These are phyloP conservation scores for Sinocyclocheilus anophthalmus DNA, from an alignment of 2,113 vertebrate genomes.

Conservation along the genomic window DNA sequence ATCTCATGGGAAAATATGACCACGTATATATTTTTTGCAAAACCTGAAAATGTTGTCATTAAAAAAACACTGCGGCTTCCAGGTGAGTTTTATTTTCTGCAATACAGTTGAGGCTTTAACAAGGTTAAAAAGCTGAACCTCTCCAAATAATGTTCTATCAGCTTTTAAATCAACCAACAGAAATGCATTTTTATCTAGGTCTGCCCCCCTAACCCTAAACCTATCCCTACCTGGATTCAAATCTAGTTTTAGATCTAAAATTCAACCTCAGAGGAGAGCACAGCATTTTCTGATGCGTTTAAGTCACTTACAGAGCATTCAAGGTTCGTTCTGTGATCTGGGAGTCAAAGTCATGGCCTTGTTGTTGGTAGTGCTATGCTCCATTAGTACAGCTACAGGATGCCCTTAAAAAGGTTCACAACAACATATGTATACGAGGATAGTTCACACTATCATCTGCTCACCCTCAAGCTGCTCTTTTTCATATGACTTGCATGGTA, in stretches of 20 bases:
- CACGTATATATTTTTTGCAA: too few relatives aligned
- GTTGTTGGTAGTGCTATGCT: conserved; percentile 2
- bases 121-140: not conserved
- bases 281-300: conserved; percentile 22
- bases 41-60: too few relatives aligned
- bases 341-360: conserved; percentile 5
- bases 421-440: not conserved
- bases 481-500: not conserved
- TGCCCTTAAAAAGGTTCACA: conserved; percentile 16
- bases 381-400: conserved; percentile 13
- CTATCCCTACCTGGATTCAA: not conserved
- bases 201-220: not conserved
- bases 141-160: not conserved
- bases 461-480: not conserved
- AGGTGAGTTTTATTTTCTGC: not conserved
- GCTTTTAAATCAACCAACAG: not conserved
- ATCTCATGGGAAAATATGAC: too few relatives aligned
- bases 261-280: conserved; percentile 3
- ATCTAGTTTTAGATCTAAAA: not conserved
- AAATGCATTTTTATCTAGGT: not conserved
- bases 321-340: conserved; percentile 21
- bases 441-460: not conserved
- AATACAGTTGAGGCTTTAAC: not conserved
- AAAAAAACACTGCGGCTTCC: not conserved
- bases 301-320: conserved; percentile 11